Conservation (phyloP, 2,797 vertebrate genomes). For the Clarias pachynema region DNA sequence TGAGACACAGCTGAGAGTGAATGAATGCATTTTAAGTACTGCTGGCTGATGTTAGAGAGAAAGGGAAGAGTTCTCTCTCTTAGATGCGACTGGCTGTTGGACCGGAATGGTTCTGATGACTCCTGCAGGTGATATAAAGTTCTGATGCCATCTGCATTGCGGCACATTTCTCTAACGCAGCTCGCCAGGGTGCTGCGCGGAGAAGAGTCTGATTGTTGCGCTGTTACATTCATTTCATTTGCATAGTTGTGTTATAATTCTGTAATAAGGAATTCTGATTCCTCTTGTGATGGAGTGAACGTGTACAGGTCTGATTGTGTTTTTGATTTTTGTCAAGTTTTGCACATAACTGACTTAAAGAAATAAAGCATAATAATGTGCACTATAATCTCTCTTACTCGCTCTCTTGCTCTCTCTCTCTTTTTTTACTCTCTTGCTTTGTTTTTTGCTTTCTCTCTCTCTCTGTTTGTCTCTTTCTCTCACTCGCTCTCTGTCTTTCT, state of each 20-base stretch:
- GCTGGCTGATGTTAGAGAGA: background rate
- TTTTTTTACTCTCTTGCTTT: background rate
- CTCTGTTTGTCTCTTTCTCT: constrained; percentile 42
- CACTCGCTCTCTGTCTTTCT: constrained; percentile 37
- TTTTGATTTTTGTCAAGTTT: background rate
- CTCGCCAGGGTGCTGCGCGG: background rate
- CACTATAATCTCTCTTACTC: constrained; percentile 32
- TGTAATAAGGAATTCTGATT: background rate
- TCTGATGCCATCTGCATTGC: constrained; percentile 29
- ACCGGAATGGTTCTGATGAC: constrained; percentile 13
- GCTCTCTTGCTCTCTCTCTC: background rate
- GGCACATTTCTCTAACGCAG: constrained; percentile 21
- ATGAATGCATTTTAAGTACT: background rate
- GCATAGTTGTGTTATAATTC: background rate
- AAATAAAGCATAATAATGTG: constrained; percentile 2
- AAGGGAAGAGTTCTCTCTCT: background rate
- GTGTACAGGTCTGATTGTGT: background rate
- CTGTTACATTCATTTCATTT: constrained; percentile 12
- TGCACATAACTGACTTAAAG: constrained; percentile 28
- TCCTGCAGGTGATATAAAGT: constrained; percentile 35
- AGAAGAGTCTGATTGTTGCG: constrained; percentile 2
- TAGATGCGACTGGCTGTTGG: constrained; percentile 2
- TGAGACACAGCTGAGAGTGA: constrained; percentile 22
- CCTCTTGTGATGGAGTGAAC: background rate
- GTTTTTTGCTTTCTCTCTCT: constrained; percentile 24